Conservation (phyloP, 2,113 vertebrate species). For the Ailuropoda melanoleuca region DNA sequence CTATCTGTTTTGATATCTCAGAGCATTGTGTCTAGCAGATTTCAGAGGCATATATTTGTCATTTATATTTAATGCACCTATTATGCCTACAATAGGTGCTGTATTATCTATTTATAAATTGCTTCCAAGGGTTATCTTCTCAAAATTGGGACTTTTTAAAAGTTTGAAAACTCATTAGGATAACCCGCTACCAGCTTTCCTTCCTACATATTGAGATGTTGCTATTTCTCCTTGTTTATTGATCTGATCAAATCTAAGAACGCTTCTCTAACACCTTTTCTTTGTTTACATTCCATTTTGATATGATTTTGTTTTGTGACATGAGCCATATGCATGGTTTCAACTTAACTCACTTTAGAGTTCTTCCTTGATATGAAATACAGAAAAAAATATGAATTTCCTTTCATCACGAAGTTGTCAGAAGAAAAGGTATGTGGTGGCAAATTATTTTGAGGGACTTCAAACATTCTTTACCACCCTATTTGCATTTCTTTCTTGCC, state of each 20-base stretch:
- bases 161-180: neutral
- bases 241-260: neutral
- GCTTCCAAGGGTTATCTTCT: neutral
- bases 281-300: neutral
- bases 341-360: neutral
- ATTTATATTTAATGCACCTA: neutral
- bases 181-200: neutral
- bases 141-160: neutral
- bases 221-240: neutral
- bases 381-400: neutral
- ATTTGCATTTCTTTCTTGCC: neutral
- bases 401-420: slow-evolving; percentile 7
- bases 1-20: neutral
- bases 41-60: neutral
- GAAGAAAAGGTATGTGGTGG: neutral
- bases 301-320: neutral
- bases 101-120: neutral
- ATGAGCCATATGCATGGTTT: neutral
- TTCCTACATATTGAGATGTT: neutral
- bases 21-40: neutral
- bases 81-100: neutral
- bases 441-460: neutral
- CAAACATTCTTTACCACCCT: neutral
- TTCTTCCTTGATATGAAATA: neutral
- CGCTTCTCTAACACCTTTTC: neutral